Percentiles rank a stretch among this genome's conserved stretches.
phyloP scores from a whole-genome alignment of 2,888 invertebrate species.

The Microplitis manilae region DNA sequence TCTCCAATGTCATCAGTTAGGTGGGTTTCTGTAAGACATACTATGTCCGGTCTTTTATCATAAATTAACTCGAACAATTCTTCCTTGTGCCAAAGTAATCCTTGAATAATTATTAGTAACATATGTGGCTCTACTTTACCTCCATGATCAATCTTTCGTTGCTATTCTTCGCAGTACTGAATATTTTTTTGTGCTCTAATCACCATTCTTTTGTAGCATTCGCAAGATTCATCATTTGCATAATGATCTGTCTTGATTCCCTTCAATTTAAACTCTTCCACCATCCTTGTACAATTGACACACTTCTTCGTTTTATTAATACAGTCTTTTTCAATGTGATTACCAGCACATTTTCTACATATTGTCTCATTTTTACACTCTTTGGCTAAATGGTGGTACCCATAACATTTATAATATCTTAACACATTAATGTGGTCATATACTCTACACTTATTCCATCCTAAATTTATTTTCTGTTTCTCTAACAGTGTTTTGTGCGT shows the following conservation, averaged over 20 bases:
- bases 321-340: constrained; percentile 27
- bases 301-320: constrained; percentile 16
- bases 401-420: constrained; percentile 30
- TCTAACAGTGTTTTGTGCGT: constrained; percentile 17
- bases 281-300: constrained; percentile 19
- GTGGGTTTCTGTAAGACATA: constrained; percentile 24
- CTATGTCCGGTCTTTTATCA: constrained; percentile 3
- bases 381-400: constrained; percentile 22
- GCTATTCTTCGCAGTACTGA: constrained; percentile 24
- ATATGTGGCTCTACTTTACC: neutral
- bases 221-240: constrained; percentile 18
- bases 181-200: constrained; percentile 24
- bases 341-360: constrained; percentile 31
- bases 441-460: constrained; percentile 33
- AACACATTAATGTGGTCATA: constrained; percentile 27
- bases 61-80: constrained; percentile 2
- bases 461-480: constrained; percentile 23
- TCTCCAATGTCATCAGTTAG: constrained; percentile 12
- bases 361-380: constrained; percentile 25
- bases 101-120: constrained; percentile 24
- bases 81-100: constrained; percentile 24
- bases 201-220: constrained; percentile 24
- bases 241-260: constrained; percentile 20
- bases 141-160: neutral
- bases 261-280: constrained; percentile 22